Conservation (phyloP, 2,797 vertebrate species). For the Pangasius mekongensis region DNA sequence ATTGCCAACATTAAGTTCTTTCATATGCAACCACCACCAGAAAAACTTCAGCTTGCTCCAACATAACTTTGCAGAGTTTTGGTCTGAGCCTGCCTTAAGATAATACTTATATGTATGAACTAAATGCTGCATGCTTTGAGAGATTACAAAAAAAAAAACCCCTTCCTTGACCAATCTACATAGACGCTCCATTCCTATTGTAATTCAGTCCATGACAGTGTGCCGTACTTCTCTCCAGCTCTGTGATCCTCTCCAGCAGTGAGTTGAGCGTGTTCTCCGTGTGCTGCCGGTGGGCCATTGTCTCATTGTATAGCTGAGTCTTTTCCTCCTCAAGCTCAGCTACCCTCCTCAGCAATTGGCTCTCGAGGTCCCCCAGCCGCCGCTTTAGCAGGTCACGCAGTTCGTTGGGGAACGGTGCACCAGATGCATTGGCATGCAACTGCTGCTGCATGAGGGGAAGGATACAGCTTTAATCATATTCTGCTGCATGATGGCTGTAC, state of each 20-base stretch:
- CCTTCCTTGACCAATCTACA: background rate
- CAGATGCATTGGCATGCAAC: conserved; percentile 75
- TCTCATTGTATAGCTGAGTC: conserved; percentile 94
- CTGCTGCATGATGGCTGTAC: conserved; percentile 26
- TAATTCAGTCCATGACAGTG: background rate
- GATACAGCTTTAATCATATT: conserved; percentile 37
- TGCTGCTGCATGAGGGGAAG: conserved; percentile 65
- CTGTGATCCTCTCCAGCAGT: conserved; percentile 89
- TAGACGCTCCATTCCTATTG: background rate
- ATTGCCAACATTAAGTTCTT: conserved; percentile 32
- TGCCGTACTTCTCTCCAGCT: conserved; percentile 88
- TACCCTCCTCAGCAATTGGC: conserved; percentile 91
- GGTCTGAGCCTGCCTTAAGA: background rate
- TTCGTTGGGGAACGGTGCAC: conserved; percentile 79
- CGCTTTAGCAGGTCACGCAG: conserved; percentile 89
- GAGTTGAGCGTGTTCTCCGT: conserved; percentile 89
- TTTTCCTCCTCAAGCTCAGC: conserved; percentile 95
- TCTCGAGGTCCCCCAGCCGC: conserved; percentile 88
- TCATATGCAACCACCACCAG: conserved; percentile 1
- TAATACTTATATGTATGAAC: background rate
- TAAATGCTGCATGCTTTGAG: background rate
- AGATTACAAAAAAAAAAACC: background rate
- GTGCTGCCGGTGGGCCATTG: conserved; percentile 88
- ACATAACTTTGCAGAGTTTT: background rate
- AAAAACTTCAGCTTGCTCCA: background rate